Evolutionary conservation across 2,888 invertebrate genomes (phyloP).

Genomic region (Eucera pruinosa): DNA sequence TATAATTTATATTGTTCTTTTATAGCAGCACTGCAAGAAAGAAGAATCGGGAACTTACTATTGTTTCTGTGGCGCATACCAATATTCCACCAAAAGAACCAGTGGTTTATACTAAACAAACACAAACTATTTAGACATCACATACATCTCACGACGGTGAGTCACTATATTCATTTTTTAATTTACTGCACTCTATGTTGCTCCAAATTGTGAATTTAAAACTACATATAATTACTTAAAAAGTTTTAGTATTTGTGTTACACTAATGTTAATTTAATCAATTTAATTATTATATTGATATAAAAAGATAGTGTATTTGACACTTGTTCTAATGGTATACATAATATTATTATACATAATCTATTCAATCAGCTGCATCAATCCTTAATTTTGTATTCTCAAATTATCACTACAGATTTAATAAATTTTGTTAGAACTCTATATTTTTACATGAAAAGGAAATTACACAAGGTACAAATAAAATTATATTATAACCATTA

Average conservation of each 20-base stretch:
- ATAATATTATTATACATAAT: conserved; percentile 30
- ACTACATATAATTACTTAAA: conserved; percentile 30
- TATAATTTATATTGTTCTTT: conserved; percentile 3
- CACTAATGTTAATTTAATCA: conserved; percentile 36
- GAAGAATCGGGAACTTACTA: conserved; percentile 87
- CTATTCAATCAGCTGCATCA: conserved; percentile 19
- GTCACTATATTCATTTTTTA: conserved; percentile 81
- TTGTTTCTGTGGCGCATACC: conserved; percentile 94
- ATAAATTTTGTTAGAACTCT: no score
- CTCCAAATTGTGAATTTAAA: conserved; percentile 36
- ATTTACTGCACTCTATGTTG: conserved; percentile 53
- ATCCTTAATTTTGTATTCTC: conserved; percentile 40
- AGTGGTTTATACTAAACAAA: conserved; percentile 97
- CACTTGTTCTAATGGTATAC: background rate
- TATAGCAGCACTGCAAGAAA: conserved; percentile 62
- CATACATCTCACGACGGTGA: conserved; percentile 94
- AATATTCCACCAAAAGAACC: conserved; percentile 98
- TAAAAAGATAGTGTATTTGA: background rate
- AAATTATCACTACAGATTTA: no score
- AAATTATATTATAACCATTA: no score
- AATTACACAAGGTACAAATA: no score
- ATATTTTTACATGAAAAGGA: no score
- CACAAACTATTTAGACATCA: conserved; percentile 93
- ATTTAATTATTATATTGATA: conserved; percentile 3
- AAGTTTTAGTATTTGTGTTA: conserved; percentile 33